Evolutionary conservation across 2,888 invertebrate genomes (phyloP), one percentile per base, ranked within the genome.

Genomic region (Andrena bicolor): DNA sequence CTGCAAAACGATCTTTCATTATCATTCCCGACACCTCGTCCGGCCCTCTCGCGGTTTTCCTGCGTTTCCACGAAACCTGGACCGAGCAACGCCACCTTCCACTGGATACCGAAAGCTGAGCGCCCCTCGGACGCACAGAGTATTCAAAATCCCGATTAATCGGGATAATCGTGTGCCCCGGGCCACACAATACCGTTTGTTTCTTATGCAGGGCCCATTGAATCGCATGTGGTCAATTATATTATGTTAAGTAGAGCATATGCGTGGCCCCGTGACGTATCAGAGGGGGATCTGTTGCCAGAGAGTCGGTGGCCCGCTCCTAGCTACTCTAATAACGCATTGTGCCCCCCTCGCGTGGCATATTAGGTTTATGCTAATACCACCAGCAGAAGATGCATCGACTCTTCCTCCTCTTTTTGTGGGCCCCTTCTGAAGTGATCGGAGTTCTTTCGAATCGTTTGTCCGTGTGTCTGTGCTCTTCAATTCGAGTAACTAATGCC

Each of bases 191-290:
- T 88, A 86, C 90, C 89, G 91, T 92, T 91, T 90, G 90, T 91
- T 91, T 91, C 91, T 91, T 91, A 91, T 92, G 91, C 90, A 90
- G 91, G 92, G 92, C 90, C 90, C 91, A 92, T 93, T 90, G 93
- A 92, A 93, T 93, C 90, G 93, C 92, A 92, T 93, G 93, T 90
- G 93, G 92, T 93, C 93, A 93, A 93, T 93, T 93, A 93, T 93
- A 93, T 93, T 93, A 93, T 93, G 93, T 93, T 93, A 93, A 93
- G 90, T 92, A 92, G 93, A 93, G 91, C 92, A 90, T 90, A 87
- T 82, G 89, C 88, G 89, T 86, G 85, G 85, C 71, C 16, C 86
- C 86, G 88, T 90, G 91, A 91, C 90, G 91, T 92, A 92, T 92
- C 92, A 84, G 74, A 56, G 68, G 71, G 73, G 87, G 89, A 92